Percentiles rank a stretch among this genome's conserved stretches.
These are phyloP conservation scores for Sylvietta virens DNA, from an alignment of 2,113 vertebrate genomes.

Conservation along the genomic window DNA sequence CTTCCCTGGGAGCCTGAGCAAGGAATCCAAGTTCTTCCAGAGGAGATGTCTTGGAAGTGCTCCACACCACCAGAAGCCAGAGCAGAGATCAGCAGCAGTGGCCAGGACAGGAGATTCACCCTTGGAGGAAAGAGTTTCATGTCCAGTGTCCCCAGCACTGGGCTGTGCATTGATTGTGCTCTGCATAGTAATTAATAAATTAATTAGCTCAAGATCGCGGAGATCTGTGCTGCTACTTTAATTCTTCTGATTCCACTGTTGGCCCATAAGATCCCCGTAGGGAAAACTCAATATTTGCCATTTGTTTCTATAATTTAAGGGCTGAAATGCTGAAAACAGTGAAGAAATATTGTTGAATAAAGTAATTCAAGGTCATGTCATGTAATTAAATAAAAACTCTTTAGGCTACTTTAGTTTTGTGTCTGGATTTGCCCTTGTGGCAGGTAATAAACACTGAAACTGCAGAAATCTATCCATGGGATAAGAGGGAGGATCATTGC, in stretches of 20 bases:
- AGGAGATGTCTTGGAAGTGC: neutral
- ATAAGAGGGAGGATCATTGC: neutral
- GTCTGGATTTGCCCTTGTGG: neutral
- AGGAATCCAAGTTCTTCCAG: neutral
- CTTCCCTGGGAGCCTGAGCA: neutral
- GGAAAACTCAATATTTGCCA: neutral
- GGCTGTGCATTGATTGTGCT: accelerated
- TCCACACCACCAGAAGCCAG: neutral
- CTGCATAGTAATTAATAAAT: neutral
- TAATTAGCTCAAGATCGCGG: neutral
- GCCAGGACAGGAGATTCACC: neutral
- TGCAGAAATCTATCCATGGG: neutral
- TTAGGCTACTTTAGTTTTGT: neutral
- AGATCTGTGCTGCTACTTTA: neutral
- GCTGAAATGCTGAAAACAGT: neutral
- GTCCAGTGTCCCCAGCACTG: neutral
- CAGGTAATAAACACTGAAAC: neutral
- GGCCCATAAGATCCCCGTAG: neutral
- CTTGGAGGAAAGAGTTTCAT: neutral
- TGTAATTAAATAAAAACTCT: neutral
- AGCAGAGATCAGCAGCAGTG: neutral
- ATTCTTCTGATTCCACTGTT: neutral
- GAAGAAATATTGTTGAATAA: neutral
- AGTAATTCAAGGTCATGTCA: neutral
- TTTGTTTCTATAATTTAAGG: neutral